phyloP scores from a whole-genome alignment of 2,113 vertebrate species.

The Cyprinodon tularosa region DNA sequence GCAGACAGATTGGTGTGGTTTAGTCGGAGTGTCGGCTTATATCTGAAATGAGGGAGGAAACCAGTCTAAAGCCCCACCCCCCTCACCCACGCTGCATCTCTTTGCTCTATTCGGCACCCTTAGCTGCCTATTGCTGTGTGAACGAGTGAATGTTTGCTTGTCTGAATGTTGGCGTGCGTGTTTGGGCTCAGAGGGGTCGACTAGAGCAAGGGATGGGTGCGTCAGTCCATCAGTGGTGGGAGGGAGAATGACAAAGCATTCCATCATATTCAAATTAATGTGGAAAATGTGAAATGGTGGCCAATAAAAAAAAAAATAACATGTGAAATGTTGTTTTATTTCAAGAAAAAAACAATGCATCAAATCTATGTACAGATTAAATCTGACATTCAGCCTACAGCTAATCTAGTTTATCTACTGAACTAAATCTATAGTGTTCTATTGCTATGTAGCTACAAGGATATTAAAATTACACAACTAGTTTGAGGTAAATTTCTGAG shows the following conservation, averaged over 20 bases:
- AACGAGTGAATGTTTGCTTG: background rate
- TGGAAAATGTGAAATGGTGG: constrained; percentile 85
- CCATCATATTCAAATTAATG: constrained; percentile 83
- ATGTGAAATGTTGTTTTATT: background rate
- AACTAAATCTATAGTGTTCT: too few species aligned
- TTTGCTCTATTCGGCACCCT: constrained; percentile 39
- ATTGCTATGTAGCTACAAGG: too few species aligned
- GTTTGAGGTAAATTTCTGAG: too few species aligned
- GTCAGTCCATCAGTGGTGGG: constrained; percentile 52
- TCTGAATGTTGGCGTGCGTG: constrained; percentile 12
- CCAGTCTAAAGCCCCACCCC: constrained; percentile 59
- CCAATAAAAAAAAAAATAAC: constrained; percentile 86
- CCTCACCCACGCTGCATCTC: constrained; percentile 54
- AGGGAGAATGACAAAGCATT: constrained; percentile 77
- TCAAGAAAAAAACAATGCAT: too few species aligned
- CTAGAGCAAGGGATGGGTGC: constrained; percentile 46
- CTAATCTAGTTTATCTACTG: too few species aligned
- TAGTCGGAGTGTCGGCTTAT: constrained; percentile 53
- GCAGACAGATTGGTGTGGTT: constrained; percentile 43
- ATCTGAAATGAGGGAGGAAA: constrained; percentile 53
- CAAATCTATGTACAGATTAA: too few species aligned
- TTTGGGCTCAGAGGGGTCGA: constrained; percentile 23
- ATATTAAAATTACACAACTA: too few species aligned
- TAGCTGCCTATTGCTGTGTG: constrained; percentile 18
- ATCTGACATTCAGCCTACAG: too few species aligned